Base-by-base conservation (phyloP, 2,797 vertebrate genomes). In the Gallirallus australis region DNA sequence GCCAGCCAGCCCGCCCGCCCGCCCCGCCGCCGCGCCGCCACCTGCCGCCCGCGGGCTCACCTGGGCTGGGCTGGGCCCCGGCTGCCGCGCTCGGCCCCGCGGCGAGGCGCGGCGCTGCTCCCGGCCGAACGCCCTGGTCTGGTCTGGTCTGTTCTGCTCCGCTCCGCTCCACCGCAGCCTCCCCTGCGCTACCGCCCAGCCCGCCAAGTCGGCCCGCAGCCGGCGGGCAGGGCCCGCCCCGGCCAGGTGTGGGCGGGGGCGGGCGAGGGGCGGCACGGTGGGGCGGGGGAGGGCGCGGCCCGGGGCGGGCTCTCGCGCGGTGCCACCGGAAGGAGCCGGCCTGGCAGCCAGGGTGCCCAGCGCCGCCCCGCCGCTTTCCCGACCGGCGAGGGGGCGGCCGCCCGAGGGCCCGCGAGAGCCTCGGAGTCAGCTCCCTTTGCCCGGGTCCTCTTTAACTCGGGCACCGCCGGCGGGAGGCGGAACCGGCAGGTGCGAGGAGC, bases 241-340 rank as follows among this genome's bases (percentile, higher is more conserved):
- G 78, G 83, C 90, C 90, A 87, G 98, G 98, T 30, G 99, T 98
- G 98, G 90, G 90, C 78, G 77, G 77, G 52, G 47, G 57, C 52
- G 82, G 82, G 75, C 25, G 75, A 66, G 30, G 77, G 90, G 48
- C 48, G 76, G 78, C 73, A 33, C 65, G 60, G 60, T 37, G 73
- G 73, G 86, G 63, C 50, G 65, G 66, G 37, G n/a, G 40, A 35
- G 53, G 82, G 82, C 87, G 86, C 86, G 13, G 78, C 28, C 66
- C 78, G 68, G 79, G 84, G 88, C 76, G 82, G 90, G 81, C 61
- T 23, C 63, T 82, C 7, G 8, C 25, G 40, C 33, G 24, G 71
- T 71, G 40, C 40, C 71, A 85, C 91, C 68, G 91, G 94, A 93
- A 89, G 72, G 33, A 82, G 11, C 73, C 10, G 81, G 48, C 2